phyloP scores from a whole-genome alignment of 2,797 vertebrate genomes.

The Cyprinella venusta region DNA sequence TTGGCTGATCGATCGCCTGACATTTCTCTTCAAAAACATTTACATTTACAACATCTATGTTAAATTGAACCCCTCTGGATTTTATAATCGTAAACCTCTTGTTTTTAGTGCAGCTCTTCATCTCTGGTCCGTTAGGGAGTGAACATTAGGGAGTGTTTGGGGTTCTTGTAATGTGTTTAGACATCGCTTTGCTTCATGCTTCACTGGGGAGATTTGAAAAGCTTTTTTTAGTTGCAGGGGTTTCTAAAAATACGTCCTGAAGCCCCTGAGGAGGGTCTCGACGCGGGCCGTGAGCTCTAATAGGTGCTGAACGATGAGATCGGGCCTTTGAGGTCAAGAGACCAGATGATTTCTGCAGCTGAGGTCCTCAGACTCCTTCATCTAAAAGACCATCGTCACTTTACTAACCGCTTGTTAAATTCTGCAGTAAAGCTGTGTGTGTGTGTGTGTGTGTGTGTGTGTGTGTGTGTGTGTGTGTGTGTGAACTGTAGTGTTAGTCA shows the following conservation, averaged over 20 bases:
- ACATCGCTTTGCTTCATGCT: slow-evolving; percentile 32
- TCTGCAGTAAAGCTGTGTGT: no score
- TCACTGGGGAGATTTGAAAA: background rate
- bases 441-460: no score
- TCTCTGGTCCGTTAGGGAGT: no score
- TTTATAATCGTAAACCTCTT: background rate
- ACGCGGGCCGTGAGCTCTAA: slow-evolving; percentile 14
- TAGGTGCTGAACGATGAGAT: slow-evolving; percentile 31
- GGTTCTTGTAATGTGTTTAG: slow-evolving; percentile 27
- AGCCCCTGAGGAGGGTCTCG: slow-evolving; percentile 10
- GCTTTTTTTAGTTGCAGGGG: slow-evolving; percentile 23
- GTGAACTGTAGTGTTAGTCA: background rate
- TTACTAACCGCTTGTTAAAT: no score
- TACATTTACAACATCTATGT: no score
- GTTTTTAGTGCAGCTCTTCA: no score
- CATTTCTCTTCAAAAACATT: background rate
- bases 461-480: no score
- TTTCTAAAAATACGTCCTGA: slow-evolving; percentile 7
- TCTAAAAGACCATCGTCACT: no score
- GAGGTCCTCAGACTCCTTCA: no score
- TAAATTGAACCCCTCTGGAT: background rate
- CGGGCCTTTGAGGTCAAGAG: background rate
- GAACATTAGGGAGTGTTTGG: no score
- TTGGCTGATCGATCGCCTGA: background rate
- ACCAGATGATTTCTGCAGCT: no score